Evolutionary conservation across 2,888 invertebrate genomes (phyloP), one percentile per base, ranked within the genome.

Genomic region (Drosophila multiciliata): DNA sequence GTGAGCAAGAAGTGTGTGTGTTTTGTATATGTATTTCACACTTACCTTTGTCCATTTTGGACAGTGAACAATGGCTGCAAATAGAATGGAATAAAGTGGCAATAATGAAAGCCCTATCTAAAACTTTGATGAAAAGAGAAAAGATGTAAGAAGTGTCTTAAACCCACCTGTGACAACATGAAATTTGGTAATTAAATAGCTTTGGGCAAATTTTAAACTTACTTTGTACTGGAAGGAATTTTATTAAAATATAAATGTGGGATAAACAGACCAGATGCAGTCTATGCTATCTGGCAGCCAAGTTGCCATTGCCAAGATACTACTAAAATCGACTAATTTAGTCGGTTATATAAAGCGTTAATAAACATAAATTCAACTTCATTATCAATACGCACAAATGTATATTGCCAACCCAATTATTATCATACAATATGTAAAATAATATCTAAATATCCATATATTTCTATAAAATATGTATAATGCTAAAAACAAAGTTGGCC

Each of bases 401-500:
- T 36, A 1, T 8, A 17, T 17, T 17, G 3, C 7, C 1, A 7
- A 36, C 15, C 15, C 35, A 15, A 15, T 0, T 1, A 11, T 29
- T 49, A 49, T 29, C 29, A 48, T 17, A n/a, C 29, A 29, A 32
- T 6, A 35, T 15, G 3, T 35, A 15, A 3, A 15, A 36, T 6
- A 36, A 15, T 15, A 36, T 36, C 3, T 3, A 6, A 15, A 6
- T 6, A 3, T 15, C 0, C 35, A 36, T 35, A 5, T 12, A 36
- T 36, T 6, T 36, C 36, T 6, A 15, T 36, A 3, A 36, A 15
- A 36, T 15, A 8, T 40, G 4, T 17, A n/a, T 26, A 55, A 4
- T 29, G 7, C n/a, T 7, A 40, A 15, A 15, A 55, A 42, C 40
- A 32, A 11, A 57, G 57, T 57, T 40, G 42, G 57, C 57, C 42